These are phyloP conservation scores for Aleiodes sp. DNA, from an alignment of 1,140 invertebrate genomes.

Conservation along the genomic window DNA sequence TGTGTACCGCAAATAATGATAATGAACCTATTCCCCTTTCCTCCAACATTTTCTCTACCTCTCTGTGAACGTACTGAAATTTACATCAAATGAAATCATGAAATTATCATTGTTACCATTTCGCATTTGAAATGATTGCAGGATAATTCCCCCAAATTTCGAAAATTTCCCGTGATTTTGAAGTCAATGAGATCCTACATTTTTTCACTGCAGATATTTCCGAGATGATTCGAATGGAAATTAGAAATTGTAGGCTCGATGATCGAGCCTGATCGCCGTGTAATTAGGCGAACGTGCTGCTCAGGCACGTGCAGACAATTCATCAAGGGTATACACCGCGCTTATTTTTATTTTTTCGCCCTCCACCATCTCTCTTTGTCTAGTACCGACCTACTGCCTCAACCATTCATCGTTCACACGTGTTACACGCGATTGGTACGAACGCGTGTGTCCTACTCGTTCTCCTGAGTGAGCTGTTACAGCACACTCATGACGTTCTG, in stretches of 20 bases:
- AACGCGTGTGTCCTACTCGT: constrained; percentile 12
- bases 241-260: background rate
- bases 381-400: constrained; percentile 7
- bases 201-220: no score
- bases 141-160: no score
- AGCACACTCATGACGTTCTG: background rate
- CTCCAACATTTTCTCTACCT: no score
- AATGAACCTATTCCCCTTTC: no score
- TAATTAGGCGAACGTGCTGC: constrained; percentile 63
- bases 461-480: constrained; percentile 22
- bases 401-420: constrained; percentile 55
- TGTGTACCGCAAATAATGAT: no score
- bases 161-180: no score
- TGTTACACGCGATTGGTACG: constrained; percentile 50
- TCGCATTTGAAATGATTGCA: no score
- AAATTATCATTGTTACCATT: no score
- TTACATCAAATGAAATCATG: no score
- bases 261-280: constrained; percentile 56
- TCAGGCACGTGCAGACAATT: constrained; percentile 64
- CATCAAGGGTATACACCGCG: constrained; percentile 54
- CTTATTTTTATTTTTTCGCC: background rate
- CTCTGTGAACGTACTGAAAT: no score
- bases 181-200: no score
- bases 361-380: background rate
- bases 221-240: background rate